Evolutionary conservation across 2,888 invertebrate species (phyloP), one percentile per base, ranked within the genome.

Genomic region (Pycnomerus fuliginosus): DNA sequence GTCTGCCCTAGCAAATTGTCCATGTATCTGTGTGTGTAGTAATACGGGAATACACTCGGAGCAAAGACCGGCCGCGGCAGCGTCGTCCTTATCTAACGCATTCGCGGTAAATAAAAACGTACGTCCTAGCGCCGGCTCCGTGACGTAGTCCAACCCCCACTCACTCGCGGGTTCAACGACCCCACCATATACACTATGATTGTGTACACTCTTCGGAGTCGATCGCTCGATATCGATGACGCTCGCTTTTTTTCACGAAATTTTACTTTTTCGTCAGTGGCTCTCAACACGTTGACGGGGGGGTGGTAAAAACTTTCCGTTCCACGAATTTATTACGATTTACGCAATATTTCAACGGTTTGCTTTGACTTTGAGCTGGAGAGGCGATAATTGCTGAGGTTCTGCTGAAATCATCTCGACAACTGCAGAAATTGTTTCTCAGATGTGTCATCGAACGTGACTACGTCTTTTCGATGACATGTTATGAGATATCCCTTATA

Each of bases 1-100:
- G 62, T 64, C 66, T 58, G 64, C 60, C 65, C 64, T 58, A 64
- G 67, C 69, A 64, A 69, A 68, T 70, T 66, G 65, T 68, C 65
- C 68, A 58, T 69, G 67, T 69, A 67, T 69, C 65, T 66, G 67
- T 69, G 8, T 4, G 4, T 8, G 67, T 64, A 63, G 64, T 67
- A 69, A 65, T 66, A 62, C 60, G 67, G 65, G 64, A 68, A 67
- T 64, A 62, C 60, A 59, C 56, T 54, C 24, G 33, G 38, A 44
- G 41, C 46, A 25, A 30, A 38, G 53, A 50, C 51, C 28, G 34
- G 11, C 39, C 14, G 24, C 13, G 32, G 25, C 27, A 25, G 16
- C 44, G 36, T 45, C 48, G 46, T 65, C 63, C 52, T 52, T 56
- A 50, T 65, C 59, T 50, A 43, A 35, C 44, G 16, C 41, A 41